Base-by-base conservation (phyloP, 92 coral and sea anemone species). In the Metridium senile region DNA sequence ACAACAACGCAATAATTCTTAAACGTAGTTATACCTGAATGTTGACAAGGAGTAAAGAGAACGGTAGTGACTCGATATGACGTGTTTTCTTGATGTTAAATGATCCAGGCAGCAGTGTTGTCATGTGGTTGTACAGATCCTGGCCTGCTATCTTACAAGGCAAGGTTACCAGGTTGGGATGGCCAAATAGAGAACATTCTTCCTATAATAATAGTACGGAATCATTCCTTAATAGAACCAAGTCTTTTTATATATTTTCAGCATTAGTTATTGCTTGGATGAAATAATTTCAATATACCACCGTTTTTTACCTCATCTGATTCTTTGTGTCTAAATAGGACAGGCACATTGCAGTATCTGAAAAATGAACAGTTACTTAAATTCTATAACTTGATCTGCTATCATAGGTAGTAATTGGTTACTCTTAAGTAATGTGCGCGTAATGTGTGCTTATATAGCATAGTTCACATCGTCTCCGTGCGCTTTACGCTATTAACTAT, bases 1-100 rank as follows among this genome's bases (percentile, higher is more conserved):
- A n/a, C n/a, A n/a, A n/a, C n/a, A n/a, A n/a, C n/a, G n/a, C n/a
- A n/a, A n/a, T n/a, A n/a, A n/a, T n/a, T n/a, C n/a, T n/a, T n/a
- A n/a, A n/a, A n/a, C n/a, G n/a, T n/a, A n/a, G n/a, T n/a, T 28
- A 10, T 30, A 81, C 90, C 90, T 86, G 85, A 61, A 75, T 79
- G 66, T 76, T 71, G 58, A 81, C 90, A 19, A 86, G 90, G 35
- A 81, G 90, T 20, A 86, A 43, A 20, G 86, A 74, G 62, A 86
- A 86, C 20, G 90, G 86, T 30, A 81, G 75, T 4, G 77, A 34
- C 32, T 39, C 58, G 0, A 68, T 25, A 28, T 26, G 56, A 26
- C 74, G 77, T 69, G 57, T 32, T 49, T 68, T 79, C 52, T 59
- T 68, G 68, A 57, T 45, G 26, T 23, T 39, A 11, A 22, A 33